Evolutionary conservation across 2,113 vertebrate species (phyloP), one percentile per base, ranked within the genome.

Genomic region (Falcunculus frontatus): DNA sequence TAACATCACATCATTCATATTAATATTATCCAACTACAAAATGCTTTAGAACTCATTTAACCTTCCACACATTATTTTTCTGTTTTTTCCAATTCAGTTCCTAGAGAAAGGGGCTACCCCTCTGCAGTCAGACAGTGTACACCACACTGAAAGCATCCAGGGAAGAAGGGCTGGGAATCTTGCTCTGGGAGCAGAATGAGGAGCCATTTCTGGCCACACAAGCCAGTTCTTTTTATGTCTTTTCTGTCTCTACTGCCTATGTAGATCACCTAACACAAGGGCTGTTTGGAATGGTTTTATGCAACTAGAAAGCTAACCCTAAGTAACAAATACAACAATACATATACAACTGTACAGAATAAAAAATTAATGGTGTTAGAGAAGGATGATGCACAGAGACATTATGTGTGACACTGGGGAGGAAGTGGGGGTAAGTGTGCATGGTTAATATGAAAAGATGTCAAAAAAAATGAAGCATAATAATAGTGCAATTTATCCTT

Each of bases 401-500:
- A 94, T 92, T 93, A 90, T 86, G 91, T 94, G 95, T 88, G 94
- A 78, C 94, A 96, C 94, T 79, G 87, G 93, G 92, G 93, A 95
- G 57, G 90, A 94, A 93, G 87, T 85, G 75, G 97, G 96, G 96
- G 96, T 96, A 97, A 98, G 96, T 95, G 89, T 72, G 96, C 96
- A 90, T 96, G 81, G 96, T 98, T 98, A 98, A 98, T 98, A 98
- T 98, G 98, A 95, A 98, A 98, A 98, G 96, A 98, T 98, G 98
- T 98, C 97, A 98, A 98, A 98, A 98, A 98, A 98, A 98, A 96
- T 96, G 98, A 98, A 98, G 98, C 98, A 98, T 98, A 98, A 98
- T 98, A 99, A 99, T 98, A 98, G 98, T 98, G 98, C 98, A 98
- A 99, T 99, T 99, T 99, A 99, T 99, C 98, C 98, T 97, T 97